Evolutionary conservation across 1,140 invertebrate genomes (phyloP).

Genomic region (Caenorhabditis remanei): DNA sequence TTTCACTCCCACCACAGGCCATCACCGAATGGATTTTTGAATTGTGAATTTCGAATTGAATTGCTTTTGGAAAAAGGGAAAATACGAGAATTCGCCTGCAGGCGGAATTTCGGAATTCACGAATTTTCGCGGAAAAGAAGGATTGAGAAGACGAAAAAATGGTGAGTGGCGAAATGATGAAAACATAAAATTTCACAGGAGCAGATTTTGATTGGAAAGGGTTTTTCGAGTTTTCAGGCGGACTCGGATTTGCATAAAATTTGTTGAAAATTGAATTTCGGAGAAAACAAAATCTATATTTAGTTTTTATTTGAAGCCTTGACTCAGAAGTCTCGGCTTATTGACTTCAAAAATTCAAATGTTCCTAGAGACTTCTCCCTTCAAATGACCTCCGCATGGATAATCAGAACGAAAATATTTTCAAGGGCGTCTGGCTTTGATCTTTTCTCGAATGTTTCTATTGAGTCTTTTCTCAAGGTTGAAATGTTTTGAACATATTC

Average conservation of each 20-base stretch:
- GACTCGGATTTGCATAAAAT: neutral
- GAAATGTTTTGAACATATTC: too few species aligned
- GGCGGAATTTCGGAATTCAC: slow-evolving; percentile 46
- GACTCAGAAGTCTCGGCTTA: too few species aligned
- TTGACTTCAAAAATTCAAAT: too few species aligned
- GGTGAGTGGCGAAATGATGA: neutral
- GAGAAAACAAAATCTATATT: too few species aligned
- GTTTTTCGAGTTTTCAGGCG: neutral
- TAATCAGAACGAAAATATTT: too few species aligned
- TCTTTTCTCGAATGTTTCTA: too few species aligned
- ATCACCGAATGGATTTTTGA: slow-evolving; percentile 20
- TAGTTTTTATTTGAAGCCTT: too few species aligned
- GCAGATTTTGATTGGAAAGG: neutral
- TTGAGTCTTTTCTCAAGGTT: too few species aligned
- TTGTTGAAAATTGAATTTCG: neutral
- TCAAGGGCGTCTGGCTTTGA: too few species aligned
- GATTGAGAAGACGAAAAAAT: neutral
- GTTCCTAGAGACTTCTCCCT: too few species aligned
- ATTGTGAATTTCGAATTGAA: slow-evolving; percentile 54
- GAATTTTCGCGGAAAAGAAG: slow-evolving; percentile 22
- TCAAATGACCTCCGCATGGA: too few species aligned
- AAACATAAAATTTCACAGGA: neutral
- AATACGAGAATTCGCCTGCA: slow-evolving; percentile 19
- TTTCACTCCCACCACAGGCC: too few species aligned
- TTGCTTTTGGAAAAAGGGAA: slow-evolving; percentile 19